Conservation (phyloP, 2,888 invertebrate species). For the Amblyjoppa proteus region DNA sequence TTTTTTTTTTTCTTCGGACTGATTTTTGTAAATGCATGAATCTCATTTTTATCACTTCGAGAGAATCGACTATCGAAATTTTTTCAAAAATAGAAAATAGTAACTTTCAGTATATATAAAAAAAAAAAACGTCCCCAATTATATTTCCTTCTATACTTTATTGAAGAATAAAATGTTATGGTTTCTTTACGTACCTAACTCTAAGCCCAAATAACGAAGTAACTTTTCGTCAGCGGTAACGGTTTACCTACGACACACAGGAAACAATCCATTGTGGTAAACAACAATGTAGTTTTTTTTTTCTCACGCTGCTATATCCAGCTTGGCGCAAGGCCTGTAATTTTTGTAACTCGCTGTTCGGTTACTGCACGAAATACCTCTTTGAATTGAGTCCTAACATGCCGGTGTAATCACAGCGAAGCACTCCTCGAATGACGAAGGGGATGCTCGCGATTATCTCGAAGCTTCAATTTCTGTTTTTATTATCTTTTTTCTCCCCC, state of each 20-base stretch:
- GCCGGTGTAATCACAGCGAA: not conserved
- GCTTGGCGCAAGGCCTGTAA: not conserved
- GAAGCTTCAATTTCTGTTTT: slow-evolving; percentile 13
- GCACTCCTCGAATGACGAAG: not conserved
- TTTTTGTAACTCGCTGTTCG: not conserved
- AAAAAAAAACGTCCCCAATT: not conserved
- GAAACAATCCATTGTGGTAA: not conserved
- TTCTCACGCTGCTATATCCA: not conserved
- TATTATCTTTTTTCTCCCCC: not conserved
- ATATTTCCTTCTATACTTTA: not conserved
- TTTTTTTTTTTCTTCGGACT: too few relatives aligned
- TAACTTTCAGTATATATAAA: not conserved
- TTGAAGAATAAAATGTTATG: not conserved
- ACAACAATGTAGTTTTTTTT: slow-evolving; percentile 12
- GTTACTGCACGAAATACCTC: not conserved
- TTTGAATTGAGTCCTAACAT: not conserved
- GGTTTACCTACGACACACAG: not conserved
- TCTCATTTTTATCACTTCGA: not conserved
- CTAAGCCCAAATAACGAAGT: not conserved
- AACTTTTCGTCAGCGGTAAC: not conserved
- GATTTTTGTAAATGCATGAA: too few relatives aligned
- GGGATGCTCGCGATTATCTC: not conserved
- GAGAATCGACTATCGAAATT: not conserved
- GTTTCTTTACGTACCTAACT: not conserved
- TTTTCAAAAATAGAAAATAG: not conserved